These are phyloP conservation scores for Todiramphus chloris DNA, from an alignment of 2,113 vertebrate genomes.

Conservation along the genomic window DNA sequence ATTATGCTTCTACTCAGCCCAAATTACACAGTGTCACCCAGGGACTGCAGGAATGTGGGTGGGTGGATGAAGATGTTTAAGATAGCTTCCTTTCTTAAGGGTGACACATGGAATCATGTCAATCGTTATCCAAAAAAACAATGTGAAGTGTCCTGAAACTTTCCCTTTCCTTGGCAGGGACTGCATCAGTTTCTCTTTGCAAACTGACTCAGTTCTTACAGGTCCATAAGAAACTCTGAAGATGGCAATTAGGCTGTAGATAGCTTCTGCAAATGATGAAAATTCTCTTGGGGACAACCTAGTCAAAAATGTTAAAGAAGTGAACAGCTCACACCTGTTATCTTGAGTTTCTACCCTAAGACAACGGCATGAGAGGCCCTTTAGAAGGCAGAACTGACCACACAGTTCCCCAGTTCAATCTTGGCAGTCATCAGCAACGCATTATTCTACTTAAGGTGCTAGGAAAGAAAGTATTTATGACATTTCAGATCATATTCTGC, in stretches of 20 bases:
- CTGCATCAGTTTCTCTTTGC: not conserved
- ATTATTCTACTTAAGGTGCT: not conserved
- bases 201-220: not conserved
- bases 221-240: not conserved
- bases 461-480: not conserved
- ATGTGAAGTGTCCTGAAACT: not conserved
- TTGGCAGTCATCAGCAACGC: not conserved
- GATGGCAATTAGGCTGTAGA: not conserved
- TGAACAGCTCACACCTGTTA: not conserved
- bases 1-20: not conserved
- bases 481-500: not conserved
- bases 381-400: not conserved
- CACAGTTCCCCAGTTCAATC: accelerated
- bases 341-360: not conserved
- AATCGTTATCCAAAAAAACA: not conserved
- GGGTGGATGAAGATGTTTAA: not conserved
- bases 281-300: not conserved
- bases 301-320: not conserved
- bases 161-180: not conserved
- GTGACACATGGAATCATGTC: not conserved
- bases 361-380: not conserved
- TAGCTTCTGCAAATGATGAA: not conserved
- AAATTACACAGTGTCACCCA: not conserved
- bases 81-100: not conserved
- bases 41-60: not conserved